Evolutionary conservation across 2,797 vertebrate genomes (phyloP).

Genomic region (Phrynocephalus forsythii): DNA sequence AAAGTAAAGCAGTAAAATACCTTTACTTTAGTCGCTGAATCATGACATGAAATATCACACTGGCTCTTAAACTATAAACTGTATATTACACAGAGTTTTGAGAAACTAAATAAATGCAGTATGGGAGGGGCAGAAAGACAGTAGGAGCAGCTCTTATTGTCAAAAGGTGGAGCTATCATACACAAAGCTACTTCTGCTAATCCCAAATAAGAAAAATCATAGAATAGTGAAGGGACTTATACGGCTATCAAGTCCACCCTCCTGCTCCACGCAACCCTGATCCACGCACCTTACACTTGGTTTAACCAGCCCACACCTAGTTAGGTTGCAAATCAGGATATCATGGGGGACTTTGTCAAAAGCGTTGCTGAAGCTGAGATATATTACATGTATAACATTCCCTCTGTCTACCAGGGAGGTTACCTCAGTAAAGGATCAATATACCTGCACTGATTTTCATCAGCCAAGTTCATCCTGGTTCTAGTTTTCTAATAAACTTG

Average conservation of each 20-base stretch:
- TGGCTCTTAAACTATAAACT: not conserved
- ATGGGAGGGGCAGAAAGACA: not conserved
- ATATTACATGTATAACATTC: no score
- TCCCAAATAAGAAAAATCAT: not conserved
- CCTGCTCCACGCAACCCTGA: no score
- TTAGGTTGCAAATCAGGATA: no score
- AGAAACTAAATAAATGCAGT: not conserved
- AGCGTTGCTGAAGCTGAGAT: no score
- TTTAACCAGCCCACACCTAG: no score
- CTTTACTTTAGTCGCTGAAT: not conserved
- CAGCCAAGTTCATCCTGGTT: not conserved
- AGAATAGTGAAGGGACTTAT: no score
- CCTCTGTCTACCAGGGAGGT: no score
- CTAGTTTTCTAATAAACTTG: not conserved
- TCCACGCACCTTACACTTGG: no score
- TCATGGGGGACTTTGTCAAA: no score
- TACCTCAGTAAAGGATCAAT: not conserved
- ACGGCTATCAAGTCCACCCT: no score
- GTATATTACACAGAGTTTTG: not conserved
- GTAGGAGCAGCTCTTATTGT: not conserved
- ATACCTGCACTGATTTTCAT: not conserved
- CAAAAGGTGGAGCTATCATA: not conserved
- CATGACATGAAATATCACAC: no score
- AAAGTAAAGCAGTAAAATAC: not conserved
- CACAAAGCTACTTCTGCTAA: not conserved